Base-by-base conservation (phyloP, 2,797 vertebrate species). In the Leptodactylus fallax region DNA sequence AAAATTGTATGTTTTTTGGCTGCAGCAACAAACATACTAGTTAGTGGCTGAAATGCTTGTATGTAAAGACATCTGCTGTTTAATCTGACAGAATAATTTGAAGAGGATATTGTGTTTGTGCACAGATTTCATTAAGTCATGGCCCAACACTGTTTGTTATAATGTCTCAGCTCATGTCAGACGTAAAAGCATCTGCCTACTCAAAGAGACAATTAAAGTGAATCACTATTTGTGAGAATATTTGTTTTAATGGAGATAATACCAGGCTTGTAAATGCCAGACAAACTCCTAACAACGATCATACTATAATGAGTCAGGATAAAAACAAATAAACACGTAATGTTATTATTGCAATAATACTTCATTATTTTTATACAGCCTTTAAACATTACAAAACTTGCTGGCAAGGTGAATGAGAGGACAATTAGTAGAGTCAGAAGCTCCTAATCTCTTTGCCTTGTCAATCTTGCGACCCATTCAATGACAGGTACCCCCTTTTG, bases 111-210 rank as follows among this genome's bases (percentile, higher is more conserved):
- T 2, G 16, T 36, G 78, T 27, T 21, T 65, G 51, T 80, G 77
- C 47, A 90, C 55, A 82, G 16, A 53, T 87, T 90, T 90, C 83
- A 88, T 10, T 21, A 45, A 82, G 90, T 89, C 89, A 45, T 47
- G 83, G 55, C 88, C 55, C 12, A n/a, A 27, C 77, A 58, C 47
- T 74, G 79, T 88, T 88, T 88, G 80, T 88, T 88, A 74, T 74
- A 85, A 36, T 85, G 81, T 72, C 51, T 60, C 55, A 53, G n/a
- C 83, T 91, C 16, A 27, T 82, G 49, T 91, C 63, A 87, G 81
- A 81, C 65, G 87, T 65, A n/a, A 81, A 80, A 79, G 78, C 87
- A 47, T 77, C 63, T 83, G 63, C 71, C 67, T 87, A 90, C 90
- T 88, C 81, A 77, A 45, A 14, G 88, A 91, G 82, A 79, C 67